Evolutionary conservation across 2,888 invertebrate species (phyloP), one percentile per base, ranked within the genome.

Genomic region (Drosophila paranaensis): DNA sequence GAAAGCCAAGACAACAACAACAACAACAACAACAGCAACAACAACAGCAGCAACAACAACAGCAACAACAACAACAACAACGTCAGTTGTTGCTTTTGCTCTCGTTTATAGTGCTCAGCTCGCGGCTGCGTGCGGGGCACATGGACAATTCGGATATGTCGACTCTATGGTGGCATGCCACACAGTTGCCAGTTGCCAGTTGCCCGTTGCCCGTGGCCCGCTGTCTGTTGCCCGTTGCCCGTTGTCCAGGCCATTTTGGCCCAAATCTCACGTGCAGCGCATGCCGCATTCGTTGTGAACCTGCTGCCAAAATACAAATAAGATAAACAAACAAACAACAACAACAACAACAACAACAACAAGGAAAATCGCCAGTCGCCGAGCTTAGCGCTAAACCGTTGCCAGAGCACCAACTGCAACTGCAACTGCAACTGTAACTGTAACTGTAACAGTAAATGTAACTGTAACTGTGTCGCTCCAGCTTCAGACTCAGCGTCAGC

Each of bases 51-150:
- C 46, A 46, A 46, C 25, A 58, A 27, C 39, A 56, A 8, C 46
- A 16, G n/a, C 30, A 39, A 46, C 77, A 58, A 27, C 39, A 56
- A 8, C 46, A 16, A 25, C 30, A 39, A 40, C 61, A 50, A 45
- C 27, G 20, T 20, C 20, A 20, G 43, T 30, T 50, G 66, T 66
- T 48, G 77, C 71, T 86, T 88, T 88, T 83, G 82, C 87, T 88
- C 87, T 88, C 72, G 71, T 88, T 83, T 88, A 64, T 46, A 68
- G 46, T 63, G 70, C 79, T 57, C 60, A 61, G 81, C 70, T 25
- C 40, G 70, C 16, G 20, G 60, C 73, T 87, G 87, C 82, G 84
- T 82, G 87, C 66, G 82, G 81, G 82, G 81, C 81, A 81, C 87
- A 82, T 83, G 72, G 77, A 65, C 80, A 80, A 70, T 63, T 81